Evolutionary conservation across 1,140 invertebrate genomes (phyloP).

Genomic region (Physella acuta): DNA sequence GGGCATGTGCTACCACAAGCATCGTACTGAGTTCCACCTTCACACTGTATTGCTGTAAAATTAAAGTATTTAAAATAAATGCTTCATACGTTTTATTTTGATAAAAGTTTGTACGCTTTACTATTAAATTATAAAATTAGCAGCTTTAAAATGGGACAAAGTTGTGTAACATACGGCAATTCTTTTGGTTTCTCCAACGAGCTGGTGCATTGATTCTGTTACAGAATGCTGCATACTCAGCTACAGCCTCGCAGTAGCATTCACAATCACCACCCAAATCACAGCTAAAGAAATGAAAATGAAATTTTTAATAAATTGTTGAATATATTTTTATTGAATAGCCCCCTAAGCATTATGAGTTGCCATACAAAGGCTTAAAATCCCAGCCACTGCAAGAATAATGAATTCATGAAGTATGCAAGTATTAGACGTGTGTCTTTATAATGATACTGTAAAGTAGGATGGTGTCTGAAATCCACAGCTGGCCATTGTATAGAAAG

Average conservation of each 20-base stretch:
- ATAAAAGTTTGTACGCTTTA: no score
- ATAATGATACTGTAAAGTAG: no score
- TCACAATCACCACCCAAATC: constrained; percentile 86
- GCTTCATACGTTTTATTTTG: background rate
- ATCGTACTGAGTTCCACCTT: constrained; percentile 77
- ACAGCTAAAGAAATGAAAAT: constrained; percentile 69
- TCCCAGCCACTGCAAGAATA: no score
- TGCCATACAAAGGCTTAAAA: no score
- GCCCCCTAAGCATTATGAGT: no score
- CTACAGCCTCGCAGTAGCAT: constrained; percentile 83
- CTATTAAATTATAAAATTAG: no score
- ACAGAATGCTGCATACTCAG: constrained; percentile 82
- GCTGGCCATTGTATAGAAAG: no score
- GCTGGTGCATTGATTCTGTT: constrained; percentile 66
- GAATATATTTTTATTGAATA: background rate
- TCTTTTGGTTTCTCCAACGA: constrained; percentile 76
- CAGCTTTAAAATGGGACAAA: no score
- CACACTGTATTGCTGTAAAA: constrained; percentile 81
- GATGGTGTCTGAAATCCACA: no score
- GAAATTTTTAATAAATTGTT: background rate
- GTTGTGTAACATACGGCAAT: constrained; percentile 85
- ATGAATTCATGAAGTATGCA: no score
- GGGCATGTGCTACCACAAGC: constrained; percentile 75
- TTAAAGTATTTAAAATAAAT: no score
- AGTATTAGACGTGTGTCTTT: no score